Conservation (phyloP, 2,113 vertebrate species). For the Rhineura floridana region DNA sequence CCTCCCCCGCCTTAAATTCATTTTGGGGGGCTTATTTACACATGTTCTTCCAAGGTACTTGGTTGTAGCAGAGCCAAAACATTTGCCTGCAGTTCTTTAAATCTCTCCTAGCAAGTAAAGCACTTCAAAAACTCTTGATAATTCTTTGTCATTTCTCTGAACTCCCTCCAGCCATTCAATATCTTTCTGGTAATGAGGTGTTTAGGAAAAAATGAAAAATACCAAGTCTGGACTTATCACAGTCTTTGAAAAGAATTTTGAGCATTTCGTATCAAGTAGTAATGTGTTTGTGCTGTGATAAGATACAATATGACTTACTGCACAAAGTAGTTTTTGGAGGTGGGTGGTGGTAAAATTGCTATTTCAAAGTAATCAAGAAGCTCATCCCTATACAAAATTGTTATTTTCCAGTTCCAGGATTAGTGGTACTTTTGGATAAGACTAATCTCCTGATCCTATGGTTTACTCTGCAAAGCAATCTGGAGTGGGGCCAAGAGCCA, state of each 20-base stretch:
- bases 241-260: conserved; percentile 9
- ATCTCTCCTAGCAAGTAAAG: conserved; percentile 14
- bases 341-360: not conserved
- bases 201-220: conserved; percentile 26
- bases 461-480: not conserved
- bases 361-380: conserved; percentile 4
- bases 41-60: not conserved
- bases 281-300: conserved; percentile 14
- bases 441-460: not conserved
- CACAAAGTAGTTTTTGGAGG: not conserved
- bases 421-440: not conserved
- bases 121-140: conserved; percentile 13
- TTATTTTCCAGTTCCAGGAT: not conserved
- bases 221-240: conserved; percentile 19
- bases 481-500: not conserved
- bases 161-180: conserved; percentile 24
- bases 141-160: conserved; percentile 28
- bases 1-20: not conserved
- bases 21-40: conserved; percentile 9
- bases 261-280: not conserved
- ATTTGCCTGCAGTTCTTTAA: conserved; percentile 9
- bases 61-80: conserved; percentile 15
- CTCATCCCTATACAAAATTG: not conserved
- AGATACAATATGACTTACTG: conserved; percentile 5
- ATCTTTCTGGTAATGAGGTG: conserved; percentile 15